Conservation (phyloP, 2,888 invertebrate species). For the Anodontia alba region DNA sequence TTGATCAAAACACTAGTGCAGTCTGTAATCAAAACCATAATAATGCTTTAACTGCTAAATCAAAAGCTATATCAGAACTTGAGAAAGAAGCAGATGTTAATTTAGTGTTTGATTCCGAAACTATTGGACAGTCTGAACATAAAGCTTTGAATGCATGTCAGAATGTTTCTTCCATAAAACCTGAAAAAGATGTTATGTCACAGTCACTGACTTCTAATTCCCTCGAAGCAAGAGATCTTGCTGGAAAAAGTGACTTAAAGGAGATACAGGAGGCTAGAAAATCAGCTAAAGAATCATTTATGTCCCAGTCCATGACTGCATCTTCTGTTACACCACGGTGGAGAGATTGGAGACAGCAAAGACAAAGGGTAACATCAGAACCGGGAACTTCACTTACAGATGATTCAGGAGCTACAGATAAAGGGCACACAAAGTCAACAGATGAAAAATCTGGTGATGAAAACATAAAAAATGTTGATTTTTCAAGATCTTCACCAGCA, state of each 20-base stretch:
- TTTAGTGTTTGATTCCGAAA: slow-evolving; percentile 60
- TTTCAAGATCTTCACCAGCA: slow-evolving; percentile 46
- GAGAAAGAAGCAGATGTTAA: slow-evolving; percentile 53
- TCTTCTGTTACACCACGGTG: not conserved
- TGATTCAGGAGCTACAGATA: not conserved
- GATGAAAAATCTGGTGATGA: slow-evolving; percentile 37
- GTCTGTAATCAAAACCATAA: not conserved
- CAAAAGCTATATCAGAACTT: slow-evolving; percentile 49
- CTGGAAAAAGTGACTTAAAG: not conserved
- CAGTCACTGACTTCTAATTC: not conserved
- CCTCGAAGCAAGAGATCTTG: not conserved
- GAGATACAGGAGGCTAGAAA: slow-evolving; percentile 7
- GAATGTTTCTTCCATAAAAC: not conserved
- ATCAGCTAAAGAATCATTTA: slow-evolving; percentile 13
- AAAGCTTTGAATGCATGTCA: not conserved
- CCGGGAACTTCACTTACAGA: slow-evolving; percentile 4
- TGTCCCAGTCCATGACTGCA: not conserved
- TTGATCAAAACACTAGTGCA: slow-evolving; percentile 22
- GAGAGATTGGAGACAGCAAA: slow-evolving; percentile 7
- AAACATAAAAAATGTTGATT: slow-evolving; percentile 34
- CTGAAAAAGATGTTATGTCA: not conserved
- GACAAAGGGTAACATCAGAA: slow-evolving; percentile 3
- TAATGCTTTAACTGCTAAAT: not conserved
- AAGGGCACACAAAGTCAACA: not conserved
- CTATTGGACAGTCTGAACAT: slow-evolving; percentile 35